phyloP scores from a whole-genome alignment of 2,113 vertebrate species.

The Etheostoma spectabile region DNA sequence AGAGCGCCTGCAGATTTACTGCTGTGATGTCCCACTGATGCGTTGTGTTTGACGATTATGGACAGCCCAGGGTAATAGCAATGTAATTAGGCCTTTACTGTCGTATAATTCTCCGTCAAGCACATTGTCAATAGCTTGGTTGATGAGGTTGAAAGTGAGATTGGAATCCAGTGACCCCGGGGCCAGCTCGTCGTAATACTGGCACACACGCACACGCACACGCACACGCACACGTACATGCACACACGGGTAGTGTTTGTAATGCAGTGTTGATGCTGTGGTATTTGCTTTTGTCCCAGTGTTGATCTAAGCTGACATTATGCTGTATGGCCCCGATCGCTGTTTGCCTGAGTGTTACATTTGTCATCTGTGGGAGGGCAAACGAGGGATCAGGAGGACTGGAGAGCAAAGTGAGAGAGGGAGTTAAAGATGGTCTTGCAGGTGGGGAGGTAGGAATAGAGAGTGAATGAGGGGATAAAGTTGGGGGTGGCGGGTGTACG shows the following conservation, averaged over 20 bases:
- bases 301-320: conserved; percentile 83
- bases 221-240: conserved; percentile 1
- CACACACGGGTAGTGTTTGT: conserved; percentile 40
- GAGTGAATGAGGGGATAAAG: conserved; percentile 42
- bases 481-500: conserved; percentile 23
- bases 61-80: conserved; percentile 82
- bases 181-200: conserved; percentile 71
- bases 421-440: conserved; percentile 16
- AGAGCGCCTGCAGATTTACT: conserved; percentile 74
- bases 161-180: conserved; percentile 81
- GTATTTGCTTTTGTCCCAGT: conserved; percentile 80
- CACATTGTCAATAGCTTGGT: conserved; percentile 84
- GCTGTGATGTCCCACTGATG: conserved; percentile 72
- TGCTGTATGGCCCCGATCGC: conserved; percentile 75
- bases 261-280: conserved; percentile 74
- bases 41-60: conserved; percentile 78
- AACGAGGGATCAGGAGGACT: conserved; percentile 69
- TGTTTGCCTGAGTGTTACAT: conserved; percentile 82
- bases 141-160: conserved; percentile 82
- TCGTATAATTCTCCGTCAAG: conserved; percentile 84
- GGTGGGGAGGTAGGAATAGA: conserved; percentile 51
- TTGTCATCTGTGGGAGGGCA: conserved; percentile 80
- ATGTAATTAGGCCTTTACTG: conserved; percentile 85
- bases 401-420: conserved; percentile 58
- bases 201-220: conserved; percentile 7